These are phyloP conservation scores for Osmerus mordax DNA, from an alignment of 2,113 vertebrate species.

Conservation along the genomic window DNA sequence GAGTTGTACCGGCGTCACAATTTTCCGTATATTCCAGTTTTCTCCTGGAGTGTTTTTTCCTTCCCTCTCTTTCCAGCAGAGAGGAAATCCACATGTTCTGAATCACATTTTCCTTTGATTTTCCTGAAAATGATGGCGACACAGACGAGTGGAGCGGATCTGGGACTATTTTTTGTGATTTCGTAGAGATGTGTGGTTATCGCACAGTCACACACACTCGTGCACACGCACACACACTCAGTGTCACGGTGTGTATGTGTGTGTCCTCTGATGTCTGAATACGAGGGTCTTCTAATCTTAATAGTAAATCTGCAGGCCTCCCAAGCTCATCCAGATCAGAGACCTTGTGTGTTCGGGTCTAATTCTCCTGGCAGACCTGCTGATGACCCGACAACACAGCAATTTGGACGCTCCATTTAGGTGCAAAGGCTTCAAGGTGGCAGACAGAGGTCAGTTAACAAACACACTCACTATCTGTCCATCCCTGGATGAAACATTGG, in stretches of 20 bases:
- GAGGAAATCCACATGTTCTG: slow-evolving; percentile 44
- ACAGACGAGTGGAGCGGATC: slow-evolving; percentile 33
- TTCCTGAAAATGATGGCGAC: slow-evolving; percentile 32
- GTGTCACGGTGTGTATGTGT: background rate
- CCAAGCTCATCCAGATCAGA: slow-evolving; percentile 57
- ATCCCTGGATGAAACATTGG: background rate
- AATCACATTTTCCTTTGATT: slow-evolving; percentile 51
- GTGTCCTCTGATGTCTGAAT: slow-evolving; percentile 40
- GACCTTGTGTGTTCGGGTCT: slow-evolving; percentile 69
- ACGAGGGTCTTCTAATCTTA: slow-evolving; percentile 58
- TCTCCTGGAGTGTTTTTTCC: slow-evolving; percentile 16
- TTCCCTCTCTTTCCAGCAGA: slow-evolving; percentile 26
- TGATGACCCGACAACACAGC: slow-evolving; percentile 74
- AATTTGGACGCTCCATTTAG: slow-evolving; percentile 77
- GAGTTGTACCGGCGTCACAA: background rate
- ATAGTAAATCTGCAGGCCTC: slow-evolving; percentile 58
- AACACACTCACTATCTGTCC: slow-evolving; percentile 8
- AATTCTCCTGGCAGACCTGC: slow-evolving; percentile 57
- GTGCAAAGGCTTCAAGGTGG: slow-evolving; percentile 63
- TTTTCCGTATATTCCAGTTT: slow-evolving; percentile 18
- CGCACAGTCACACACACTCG: background rate
- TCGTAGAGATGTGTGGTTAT: background rate
- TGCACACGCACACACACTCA: background rate
- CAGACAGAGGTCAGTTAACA: slow-evolving; percentile 33
- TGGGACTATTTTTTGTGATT: slow-evolving; percentile 3